phyloP scores from a whole-genome alignment of 2,888 invertebrate species.

The Lasioglossum lativentre region DNA sequence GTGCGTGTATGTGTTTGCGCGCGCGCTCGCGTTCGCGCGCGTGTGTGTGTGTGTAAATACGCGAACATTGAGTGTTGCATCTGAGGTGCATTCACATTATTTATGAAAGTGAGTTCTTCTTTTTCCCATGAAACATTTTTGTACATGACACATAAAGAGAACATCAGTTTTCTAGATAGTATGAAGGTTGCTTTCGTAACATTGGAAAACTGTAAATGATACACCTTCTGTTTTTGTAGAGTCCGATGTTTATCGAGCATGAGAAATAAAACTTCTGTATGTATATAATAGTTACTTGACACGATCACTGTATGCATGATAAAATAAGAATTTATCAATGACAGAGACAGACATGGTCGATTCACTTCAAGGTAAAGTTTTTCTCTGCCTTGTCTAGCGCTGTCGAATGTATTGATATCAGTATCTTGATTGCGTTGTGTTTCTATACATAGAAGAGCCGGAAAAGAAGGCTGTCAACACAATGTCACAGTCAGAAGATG shows the following conservation, averaged over 20 bases:
- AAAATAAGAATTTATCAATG: constrained; percentile 44
- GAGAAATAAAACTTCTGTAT: constrained; percentile 37
- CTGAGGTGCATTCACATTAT: background rate
- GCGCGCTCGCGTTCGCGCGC: background rate
- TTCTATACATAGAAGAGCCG: constrained; percentile 29
- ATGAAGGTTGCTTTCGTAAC: background rate
- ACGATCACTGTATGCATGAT: constrained; percentile 38
- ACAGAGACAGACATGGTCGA: constrained; percentile 47
- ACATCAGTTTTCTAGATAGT: background rate
- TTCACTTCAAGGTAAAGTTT: constrained; percentile 46
- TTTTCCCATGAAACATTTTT: background rate
- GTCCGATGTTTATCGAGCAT: constrained; percentile 36
- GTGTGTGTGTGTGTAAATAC: background rate
- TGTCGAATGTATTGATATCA: background rate
- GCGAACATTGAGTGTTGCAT: constrained; percentile 16
- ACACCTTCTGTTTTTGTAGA: constrained; percentile 50
- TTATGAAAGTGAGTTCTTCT: background rate
- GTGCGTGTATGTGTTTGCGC: background rate
- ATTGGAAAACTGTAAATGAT: background rate
- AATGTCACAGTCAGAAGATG: constrained; percentile 63
- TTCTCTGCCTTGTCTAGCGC: background rate
- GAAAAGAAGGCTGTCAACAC: constrained; percentile 42
- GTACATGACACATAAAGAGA: background rate
- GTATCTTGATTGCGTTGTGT: background rate
- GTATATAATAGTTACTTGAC: constrained; percentile 36